Percentiles rank a stretch among this genome's conserved stretches.
Conservation (phyloP, 2,888 invertebrate species). For the Volucella inanis region DNA sequence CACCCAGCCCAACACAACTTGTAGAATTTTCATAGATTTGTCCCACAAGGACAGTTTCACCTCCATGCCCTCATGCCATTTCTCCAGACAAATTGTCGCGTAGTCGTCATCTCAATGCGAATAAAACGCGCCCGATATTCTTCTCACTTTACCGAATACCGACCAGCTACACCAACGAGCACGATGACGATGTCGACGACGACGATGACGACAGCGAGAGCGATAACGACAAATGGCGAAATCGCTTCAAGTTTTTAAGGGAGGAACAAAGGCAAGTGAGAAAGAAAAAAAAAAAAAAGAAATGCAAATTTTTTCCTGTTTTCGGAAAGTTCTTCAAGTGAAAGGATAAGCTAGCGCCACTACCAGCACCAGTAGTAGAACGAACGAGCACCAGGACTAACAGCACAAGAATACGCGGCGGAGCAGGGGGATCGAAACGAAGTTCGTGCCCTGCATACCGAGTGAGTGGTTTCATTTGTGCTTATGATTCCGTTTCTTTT, state of each 20-base stretch:
- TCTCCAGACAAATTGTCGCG: constrained; percentile 53
- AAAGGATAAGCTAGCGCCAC: constrained; percentile 33
- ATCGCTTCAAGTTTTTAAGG: constrained; percentile 7
- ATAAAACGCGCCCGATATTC: constrained; percentile 34
- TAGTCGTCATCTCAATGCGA: constrained; percentile 28
- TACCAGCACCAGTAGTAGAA: not conserved
- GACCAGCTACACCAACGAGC: not conserved
- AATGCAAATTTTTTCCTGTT: constrained; percentile 67
- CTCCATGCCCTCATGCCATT: not conserved
- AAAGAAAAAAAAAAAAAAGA: not conserved
- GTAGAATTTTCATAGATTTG: constrained; percentile 61
- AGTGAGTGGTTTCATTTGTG: constrained; percentile 65
- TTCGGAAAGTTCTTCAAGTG: constrained; percentile 44
- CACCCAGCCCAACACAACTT: constrained; percentile 48
- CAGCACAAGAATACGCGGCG: too few relatives aligned
- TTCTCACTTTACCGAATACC: not conserved
- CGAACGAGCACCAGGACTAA: not conserved
- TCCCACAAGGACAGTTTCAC: constrained; percentile 36
- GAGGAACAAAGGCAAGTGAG: constrained; percentile 8
- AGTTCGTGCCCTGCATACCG: constrained; percentile 63
- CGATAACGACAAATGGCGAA: constrained; percentile 13
- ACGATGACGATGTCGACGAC: not conserved
- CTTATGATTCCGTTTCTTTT: constrained; percentile 57
- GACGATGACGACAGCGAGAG: not conserved
- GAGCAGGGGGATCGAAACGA: not conserved